Conservation (phyloP, 2,113 vertebrate genomes). For the Alectura lathami region DNA sequence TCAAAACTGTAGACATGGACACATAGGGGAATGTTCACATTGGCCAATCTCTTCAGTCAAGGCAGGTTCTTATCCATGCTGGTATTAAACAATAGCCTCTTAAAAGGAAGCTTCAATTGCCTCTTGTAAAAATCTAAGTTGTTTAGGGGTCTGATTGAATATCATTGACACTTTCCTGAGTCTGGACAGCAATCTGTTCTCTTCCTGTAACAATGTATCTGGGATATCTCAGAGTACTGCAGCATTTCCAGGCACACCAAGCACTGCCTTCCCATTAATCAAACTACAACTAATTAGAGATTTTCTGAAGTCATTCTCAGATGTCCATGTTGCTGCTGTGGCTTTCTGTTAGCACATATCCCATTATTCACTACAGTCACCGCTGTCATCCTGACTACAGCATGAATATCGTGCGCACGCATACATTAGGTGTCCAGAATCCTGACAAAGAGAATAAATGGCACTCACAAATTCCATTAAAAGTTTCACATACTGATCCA, state of each 20-base stretch:
- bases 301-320: background rate
- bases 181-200: background rate
- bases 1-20: background rate
- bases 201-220: background rate
- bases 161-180: background rate
- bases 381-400: background rate
- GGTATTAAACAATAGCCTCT: background rate
- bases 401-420: rapidly evolving
- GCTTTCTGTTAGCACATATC: background rate
- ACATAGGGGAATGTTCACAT: background rate
- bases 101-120: background rate
- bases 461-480: background rate
- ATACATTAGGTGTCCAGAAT: background rate
- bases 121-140: background rate
- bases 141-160: background rate
- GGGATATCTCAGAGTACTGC: background rate
- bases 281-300: background rate
- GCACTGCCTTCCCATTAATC: background rate
- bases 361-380: background rate
- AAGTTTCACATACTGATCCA: background rate
- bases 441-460: background rate
- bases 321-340: background rate
- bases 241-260: background rate
- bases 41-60: background rate
- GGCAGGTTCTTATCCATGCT: background rate